Conservation (phyloP, 1,140 invertebrate genomes). For the Neodiprion virginianus region DNA sequence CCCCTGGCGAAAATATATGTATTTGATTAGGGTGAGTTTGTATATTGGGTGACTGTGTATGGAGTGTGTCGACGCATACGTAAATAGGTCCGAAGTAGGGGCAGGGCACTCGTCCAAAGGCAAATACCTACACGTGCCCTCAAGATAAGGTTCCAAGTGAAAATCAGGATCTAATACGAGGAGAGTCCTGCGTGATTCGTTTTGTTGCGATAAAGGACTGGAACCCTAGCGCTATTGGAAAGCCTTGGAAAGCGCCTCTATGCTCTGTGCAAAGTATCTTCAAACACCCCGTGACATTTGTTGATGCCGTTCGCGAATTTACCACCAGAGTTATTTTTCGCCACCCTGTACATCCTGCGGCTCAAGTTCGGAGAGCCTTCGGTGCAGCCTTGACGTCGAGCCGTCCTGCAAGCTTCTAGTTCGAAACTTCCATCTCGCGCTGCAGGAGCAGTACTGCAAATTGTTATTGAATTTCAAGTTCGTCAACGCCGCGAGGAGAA, state of each 20-base stretch:
- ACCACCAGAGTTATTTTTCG: not conserved
- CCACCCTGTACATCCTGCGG: not conserved
- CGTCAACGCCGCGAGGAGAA: not conserved
- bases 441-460: not conserved
- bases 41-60: constrained; percentile 34
- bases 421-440: not conserved
- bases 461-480: not conserved
- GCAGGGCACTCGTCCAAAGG: constrained; percentile 35
- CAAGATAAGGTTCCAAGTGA: constrained; percentile 42
- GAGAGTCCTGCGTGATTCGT: no score
- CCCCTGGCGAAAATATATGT: constrained; percentile 26
- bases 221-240: no score
- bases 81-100: constrained; percentile 39
- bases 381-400: not conserved
- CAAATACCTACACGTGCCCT: constrained; percentile 46
- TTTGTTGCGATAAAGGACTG: no score
- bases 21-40: constrained; percentile 40
- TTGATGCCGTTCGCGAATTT: no score
- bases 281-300: no score
- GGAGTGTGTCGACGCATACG: constrained; percentile 49
- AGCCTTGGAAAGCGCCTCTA: no score
- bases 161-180: not conserved
- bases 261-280: no score
- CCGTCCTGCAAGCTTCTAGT: not conserved
- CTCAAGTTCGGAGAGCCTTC: not conserved